A percentile compares a stretch with the other conserved stretches of the same genome.
Evolutionary conservation across 2,888 invertebrate genomes (phyloP).

Genomic region (Muscina levida): DNA sequence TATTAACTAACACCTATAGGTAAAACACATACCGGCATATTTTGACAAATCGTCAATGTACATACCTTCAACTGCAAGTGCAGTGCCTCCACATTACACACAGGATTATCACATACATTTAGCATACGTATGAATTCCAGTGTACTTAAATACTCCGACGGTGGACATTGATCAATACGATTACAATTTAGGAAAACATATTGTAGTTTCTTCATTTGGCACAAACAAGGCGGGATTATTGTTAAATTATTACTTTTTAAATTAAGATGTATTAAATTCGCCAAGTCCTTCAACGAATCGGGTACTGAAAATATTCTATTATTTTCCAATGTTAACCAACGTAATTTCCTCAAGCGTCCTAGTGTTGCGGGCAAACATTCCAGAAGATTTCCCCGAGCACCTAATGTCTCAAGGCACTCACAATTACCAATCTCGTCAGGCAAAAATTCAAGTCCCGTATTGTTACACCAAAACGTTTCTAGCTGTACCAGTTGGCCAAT

Average conservation of each 20-base stretch:
- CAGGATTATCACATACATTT: constrained; percentile 82
- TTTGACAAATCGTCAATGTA: too few species aligned
- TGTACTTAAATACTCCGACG: constrained; percentile 68
- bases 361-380: constrained; percentile 82
- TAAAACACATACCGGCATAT: too few species aligned
- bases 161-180: constrained; percentile 70
- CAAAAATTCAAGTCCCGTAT: constrained; percentile 81
- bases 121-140: constrained; percentile 80
- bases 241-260: constrained; percentile 82
- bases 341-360: constrained; percentile 82
- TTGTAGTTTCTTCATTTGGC: constrained; percentile 81
- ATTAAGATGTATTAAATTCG: constrained; percentile 84
- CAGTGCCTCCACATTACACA: constrained; percentile 69
- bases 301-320: constrained; percentile 83
- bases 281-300: constrained; percentile 80
- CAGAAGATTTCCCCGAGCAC: constrained; percentile 84
- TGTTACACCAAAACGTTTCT: constrained; percentile 86
- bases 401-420: constrained; percentile 83
- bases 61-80: constrained; percentile 60
- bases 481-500: constrained; percentile 83
- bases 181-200: constrained; percentile 82
- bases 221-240: constrained; percentile 80
- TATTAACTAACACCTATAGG: too few species aligned
- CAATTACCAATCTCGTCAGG: constrained; percentile 84
- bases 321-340: constrained; percentile 85